A percentile compares a stretch with the other conserved stretches of the same genome.
Evolutionary conservation across 2,797 vertebrate species (phyloP).

Genomic region (Numenius phaeopus): DNA sequence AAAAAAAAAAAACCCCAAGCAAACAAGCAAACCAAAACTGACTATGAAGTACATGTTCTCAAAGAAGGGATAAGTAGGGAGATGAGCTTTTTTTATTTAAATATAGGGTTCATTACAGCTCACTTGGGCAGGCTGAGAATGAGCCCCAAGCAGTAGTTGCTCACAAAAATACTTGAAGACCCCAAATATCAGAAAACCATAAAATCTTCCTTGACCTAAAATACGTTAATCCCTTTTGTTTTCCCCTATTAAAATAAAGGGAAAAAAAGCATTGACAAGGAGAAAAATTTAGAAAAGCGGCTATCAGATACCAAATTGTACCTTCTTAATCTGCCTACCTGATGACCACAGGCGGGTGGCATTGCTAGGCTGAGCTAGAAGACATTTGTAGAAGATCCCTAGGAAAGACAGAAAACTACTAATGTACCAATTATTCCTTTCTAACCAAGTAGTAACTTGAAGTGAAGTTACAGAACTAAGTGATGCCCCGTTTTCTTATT

Average conservation of each 20-base stretch:
- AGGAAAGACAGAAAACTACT: neutral
- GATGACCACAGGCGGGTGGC: neutral
- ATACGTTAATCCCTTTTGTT: neutral
- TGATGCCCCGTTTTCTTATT: neutral
- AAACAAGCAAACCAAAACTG: neutral
- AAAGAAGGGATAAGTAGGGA: neutral
- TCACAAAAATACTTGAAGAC: neutral
- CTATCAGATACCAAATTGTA: neutral
- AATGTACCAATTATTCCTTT: neutral
- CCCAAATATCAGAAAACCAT: neutral
- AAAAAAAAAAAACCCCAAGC: rapidly evolving
- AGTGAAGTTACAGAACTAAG: neutral
- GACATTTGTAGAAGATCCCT: neutral
- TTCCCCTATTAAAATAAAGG: no score
- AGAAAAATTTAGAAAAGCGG: neutral
- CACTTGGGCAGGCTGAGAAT: neutral
- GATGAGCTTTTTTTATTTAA: neutral
- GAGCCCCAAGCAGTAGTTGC: neutral
- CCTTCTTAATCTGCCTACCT: neutral
- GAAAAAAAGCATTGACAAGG: neutral
- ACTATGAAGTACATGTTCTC: neutral
- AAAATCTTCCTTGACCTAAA: neutral
- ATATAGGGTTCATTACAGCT: neutral
- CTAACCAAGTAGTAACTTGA: neutral
- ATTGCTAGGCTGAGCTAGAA: neutral